phyloP scores from a whole-genome alignment of 2,113 vertebrate genomes.

The Furnarius figulus region DNA sequence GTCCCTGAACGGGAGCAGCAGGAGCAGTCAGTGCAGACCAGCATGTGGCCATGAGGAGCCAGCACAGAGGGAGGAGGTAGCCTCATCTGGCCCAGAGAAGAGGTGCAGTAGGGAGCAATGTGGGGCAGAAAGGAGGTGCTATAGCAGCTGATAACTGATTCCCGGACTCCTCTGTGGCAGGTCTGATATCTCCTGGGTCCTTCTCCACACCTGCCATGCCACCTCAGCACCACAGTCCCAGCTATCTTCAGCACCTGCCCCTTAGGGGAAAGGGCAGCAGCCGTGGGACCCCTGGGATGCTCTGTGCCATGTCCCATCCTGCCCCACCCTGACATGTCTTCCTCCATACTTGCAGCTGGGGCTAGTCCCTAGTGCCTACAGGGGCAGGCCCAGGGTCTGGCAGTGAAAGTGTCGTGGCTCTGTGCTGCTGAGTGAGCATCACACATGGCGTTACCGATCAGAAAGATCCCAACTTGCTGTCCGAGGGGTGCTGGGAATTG shows the following conservation, averaged over 20 bases:
- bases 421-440: neutral
- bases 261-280: neutral
- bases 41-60: neutral
- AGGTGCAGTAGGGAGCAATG: neutral
- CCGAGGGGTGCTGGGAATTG: neutral
- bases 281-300: neutral
- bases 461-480: neutral
- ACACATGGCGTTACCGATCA: neutral
- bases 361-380: neutral
- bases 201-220: neutral
- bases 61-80: neutral
- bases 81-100: neutral
- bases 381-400: neutral
- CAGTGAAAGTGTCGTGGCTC: neutral
- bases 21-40: neutral
- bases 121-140: neutral
- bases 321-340: no score
- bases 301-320: neutral
- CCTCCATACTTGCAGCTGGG: neutral
- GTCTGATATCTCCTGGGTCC: neutral
- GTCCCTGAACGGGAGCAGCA: no score
- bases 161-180: neutral
- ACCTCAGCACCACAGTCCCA: neutral
- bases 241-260: neutral
- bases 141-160: neutral